Evolutionary conservation across 2,888 invertebrate genomes (phyloP), one percentile per base, ranked within the genome.

Genomic region (Yponomeuta plumbellus): DNA sequence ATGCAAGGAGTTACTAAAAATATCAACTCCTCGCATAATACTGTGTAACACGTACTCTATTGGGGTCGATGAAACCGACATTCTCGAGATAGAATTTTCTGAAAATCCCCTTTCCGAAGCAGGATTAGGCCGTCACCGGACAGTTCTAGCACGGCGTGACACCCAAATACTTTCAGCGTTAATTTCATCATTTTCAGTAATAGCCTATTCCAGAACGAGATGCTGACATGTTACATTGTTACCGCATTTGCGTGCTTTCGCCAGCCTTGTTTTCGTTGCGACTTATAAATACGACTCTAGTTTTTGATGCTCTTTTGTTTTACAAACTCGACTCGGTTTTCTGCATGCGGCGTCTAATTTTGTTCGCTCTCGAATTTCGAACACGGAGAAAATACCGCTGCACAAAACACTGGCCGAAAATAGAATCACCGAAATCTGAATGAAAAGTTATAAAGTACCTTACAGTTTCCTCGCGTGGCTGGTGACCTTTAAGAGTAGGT

Each of bases 221-320:
- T 10, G 23, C 65, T 57, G 57, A 65, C 56, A 57, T 2, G 65
- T 11, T 56, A 65, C 65, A 65, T 34, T 65, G 65, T 57, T 57
- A 65, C 65, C 17, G n/a, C 65, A 65, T 65, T 65, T 63, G 63
- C 65, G 65, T 64, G 66, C 64, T 39, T 58, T 67, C 39, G 21
- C 64, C 20, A 21, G 20, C 57, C 17, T 59, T 58, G 44, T 52
- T 52, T 66, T 61, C 22, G 44, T 17, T 52, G 17, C 44, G 44
- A 65, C 20, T 65, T 59, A 40, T 62, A 39, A 59, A 61, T 56
- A 65, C 52, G 56, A 65, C 17, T 63, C 40, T 44, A 21, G 20
- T 63, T 22, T 21, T 44, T 63, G 61, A 52, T 13, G 13, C 17
- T 52, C 44, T 52, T 52, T 52, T 52, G 44, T 52, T 13, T 17